Base-by-base conservation (phyloP, 2,113 vertebrate species). In the Parotia lawesii region DNA sequence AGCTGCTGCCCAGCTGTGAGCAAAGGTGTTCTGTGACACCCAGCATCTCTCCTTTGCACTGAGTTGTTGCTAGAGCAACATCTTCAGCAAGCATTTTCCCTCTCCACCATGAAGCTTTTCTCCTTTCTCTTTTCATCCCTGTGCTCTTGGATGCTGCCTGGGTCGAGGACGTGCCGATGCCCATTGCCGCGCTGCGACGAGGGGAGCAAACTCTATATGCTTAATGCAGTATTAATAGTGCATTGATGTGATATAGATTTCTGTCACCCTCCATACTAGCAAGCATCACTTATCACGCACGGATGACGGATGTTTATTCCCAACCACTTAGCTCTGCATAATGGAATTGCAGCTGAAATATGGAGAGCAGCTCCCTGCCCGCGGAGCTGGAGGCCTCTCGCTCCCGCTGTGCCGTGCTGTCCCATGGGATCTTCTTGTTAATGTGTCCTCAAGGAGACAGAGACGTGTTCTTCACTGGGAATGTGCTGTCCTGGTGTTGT, bases 161-260 rank as follows among this genome's bases (percentile, higher is more conserved):
- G 45, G 35, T n/a, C 11, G 96, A 96, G 74, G 80, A 86, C 76
- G 61, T 65, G 92, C 94, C 3, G 11, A 87, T 84, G 90, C 48
- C 66, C 60, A 90, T 80, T 93, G 87, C 87, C 2, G 33, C 17
- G 38, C 96, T 97, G 91, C 61, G 61, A 54, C 17, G 81, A 88
- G 94, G 69, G 89, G 85, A 76, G 35, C 81, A 44, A 92, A 94
- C 83, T 94, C 94, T 81, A 38, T 77, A 50, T 89, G 88, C 64
- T 76, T 97, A 97, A 97, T 97, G 91, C 93, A 88, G 94, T 96
- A 97, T 97, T 98, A 97, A 97, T 96, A 97, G 96, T 91, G 95
- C 90, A 83, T 97, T 69, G 62, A 95, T 90, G 61, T 88, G 96
- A 97, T 97, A 96, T 90, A 97, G 97, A 97, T 97, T 97, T 97